A percentile compares a stretch with the other conserved stretches of the same genome.
Conservation (phyloP, 2,888 invertebrate genomes). For the Tribolium freemani region DNA sequence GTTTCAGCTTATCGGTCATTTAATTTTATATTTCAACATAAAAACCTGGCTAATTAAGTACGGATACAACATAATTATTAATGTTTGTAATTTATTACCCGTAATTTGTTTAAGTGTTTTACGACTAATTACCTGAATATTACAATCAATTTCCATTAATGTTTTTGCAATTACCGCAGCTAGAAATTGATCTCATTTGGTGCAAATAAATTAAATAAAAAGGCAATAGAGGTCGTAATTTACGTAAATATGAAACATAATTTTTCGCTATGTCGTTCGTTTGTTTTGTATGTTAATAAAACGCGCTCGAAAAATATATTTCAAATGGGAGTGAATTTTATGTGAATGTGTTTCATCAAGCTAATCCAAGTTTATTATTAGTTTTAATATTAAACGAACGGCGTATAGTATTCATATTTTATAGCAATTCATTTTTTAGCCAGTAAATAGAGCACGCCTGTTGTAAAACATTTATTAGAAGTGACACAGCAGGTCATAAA, state of each 20-base stretch:
- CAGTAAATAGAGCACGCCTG: constrained; percentile 31
- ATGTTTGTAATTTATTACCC: background rate
- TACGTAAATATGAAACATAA: background rate
- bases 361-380: constrained; percentile 31
- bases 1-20: no score
- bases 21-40: no score
- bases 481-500: constrained; percentile 49
- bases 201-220: background rate
- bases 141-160: constrained; percentile 10
- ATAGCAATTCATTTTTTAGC: constrained; percentile 36
- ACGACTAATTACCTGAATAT: constrained; percentile 24
- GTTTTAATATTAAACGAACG: constrained; percentile 33
- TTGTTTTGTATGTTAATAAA: background rate
- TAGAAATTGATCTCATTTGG: background rate
- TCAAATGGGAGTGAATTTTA: constrained; percentile 48
- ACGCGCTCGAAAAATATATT: constrained; percentile 46
- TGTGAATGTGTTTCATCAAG: constrained; percentile 17
- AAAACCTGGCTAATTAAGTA: no score
- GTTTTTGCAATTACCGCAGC: constrained; percentile 1
- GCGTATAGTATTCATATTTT: constrained; percentile 32
- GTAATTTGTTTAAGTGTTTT: constrained; percentile 9
- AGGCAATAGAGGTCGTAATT: background rate
- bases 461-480: constrained; percentile 54
- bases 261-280: background rate
- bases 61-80: background rate